Evolutionary conservation across 2,797 vertebrate species (phyloP), one percentile per base, ranked within the genome.

Genomic region (Schizothorax lantsangensis): DNA sequence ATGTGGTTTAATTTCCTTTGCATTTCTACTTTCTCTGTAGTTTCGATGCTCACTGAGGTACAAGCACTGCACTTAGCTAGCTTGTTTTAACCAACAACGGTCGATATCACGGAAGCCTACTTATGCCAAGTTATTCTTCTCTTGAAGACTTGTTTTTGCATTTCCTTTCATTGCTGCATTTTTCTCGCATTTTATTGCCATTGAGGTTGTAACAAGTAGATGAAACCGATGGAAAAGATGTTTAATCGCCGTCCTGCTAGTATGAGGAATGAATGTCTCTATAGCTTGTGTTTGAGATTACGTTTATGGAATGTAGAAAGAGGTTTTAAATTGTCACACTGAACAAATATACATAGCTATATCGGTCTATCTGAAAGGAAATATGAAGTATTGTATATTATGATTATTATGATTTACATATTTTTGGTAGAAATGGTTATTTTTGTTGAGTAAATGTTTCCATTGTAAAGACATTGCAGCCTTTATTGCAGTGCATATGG

Each of bases 371-470:
- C 87, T 88, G 84, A 90, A 88, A 90, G 84, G 83, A 85, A 86
- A 33, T 81, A 90, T 86, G 84, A 87, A 90, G 73, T 88, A 90
- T 85, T 92, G 90, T 94, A 92, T 89, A 93, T 90, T 93, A 81
- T 86, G 19, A 64, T 62, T 26, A 94, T 89, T 83, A 89, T 90
- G 84, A 90, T 94, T 93, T 93, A 57, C 91, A 90, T 92, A 86
- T 90, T 90, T 94, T 95, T 92, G 89, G 94, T 96, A 96, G 95
- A 96, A 94, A 95, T 90, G 85, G 88, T 90, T 96, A 95, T 95
- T 96, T 96, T 96, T 95, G 91, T 96, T 84, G 88, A 93, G 93
- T 94, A 93, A 94, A 94, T 90, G 92, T 93, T 90, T 89, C 87
- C 85, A 85, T 81, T 89, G 85, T 90, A 81, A 88, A 84, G 80